Percentiles rank a stretch among this genome's conserved stretches.
Evolutionary conservation across 2,113 vertebrate genomes (phyloP).

Genomic region (Danio rerio): GRCz12tu NC_133198.1:45065501-45066000

Average conservation of each 20-base stretch:
- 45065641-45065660: constrained; percentile 10
- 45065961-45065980: no score
- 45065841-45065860: neutral
- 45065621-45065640: neutral
- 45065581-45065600: constrained; percentile 15
- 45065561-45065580: neutral
- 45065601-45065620: neutral
- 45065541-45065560: no score
- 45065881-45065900: neutral
- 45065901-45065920: neutral
- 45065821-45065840: neutral
- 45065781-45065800: constrained; percentile 16
- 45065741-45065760: constrained; percentile 37
- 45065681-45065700: neutral
- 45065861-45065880: constrained; percentile 3
- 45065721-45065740: constrained; percentile 45
- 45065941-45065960: neutral
- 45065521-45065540: no score
- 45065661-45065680: constrained; percentile 5
- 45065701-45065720: constrained; percentile 13
- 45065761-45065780: constrained; percentile 6
- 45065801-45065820: neutral
- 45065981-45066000: no score
- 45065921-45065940: neutral
- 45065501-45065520: no score